Evolutionary conservation across 2,113 vertebrate genomes (phyloP).

Genomic region (Boulengeromyrus knoepffleri): DNA sequence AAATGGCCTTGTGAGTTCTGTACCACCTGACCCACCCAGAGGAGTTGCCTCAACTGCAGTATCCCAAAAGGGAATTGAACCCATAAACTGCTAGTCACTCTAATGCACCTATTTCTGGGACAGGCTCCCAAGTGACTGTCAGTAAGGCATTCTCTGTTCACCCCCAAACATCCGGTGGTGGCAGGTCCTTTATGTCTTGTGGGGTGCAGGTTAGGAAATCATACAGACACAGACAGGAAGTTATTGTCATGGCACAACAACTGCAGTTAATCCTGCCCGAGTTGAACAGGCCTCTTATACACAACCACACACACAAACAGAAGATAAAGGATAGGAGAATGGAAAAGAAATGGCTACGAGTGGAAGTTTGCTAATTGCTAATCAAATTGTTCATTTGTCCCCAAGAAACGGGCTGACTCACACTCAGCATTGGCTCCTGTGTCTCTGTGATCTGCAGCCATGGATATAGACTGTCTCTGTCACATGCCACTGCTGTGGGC

Average conservation of each 20-base stretch:
- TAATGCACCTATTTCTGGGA: too few species aligned
- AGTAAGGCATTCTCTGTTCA: too few species aligned
- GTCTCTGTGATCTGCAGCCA: background rate
- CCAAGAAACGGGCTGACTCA: background rate
- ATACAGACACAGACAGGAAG: background rate
- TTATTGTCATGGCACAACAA: background rate
- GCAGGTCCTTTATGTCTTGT: background rate
- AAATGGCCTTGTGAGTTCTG: too few species aligned
- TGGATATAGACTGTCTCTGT: background rate
- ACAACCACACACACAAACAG: background rate
- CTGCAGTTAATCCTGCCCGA: background rate
- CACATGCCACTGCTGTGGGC: background rate
- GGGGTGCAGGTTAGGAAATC: background rate
- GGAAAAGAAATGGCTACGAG: background rate
- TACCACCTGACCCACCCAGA: too few species aligned
- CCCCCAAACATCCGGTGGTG: too few species aligned
- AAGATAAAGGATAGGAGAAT: background rate
- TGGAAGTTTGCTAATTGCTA: background rate
- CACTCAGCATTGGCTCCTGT: too few species aligned
- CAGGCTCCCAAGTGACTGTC: too few species aligned
- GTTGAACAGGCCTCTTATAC: background rate
- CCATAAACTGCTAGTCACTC: too few species aligned
- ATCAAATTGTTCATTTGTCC: background rate
- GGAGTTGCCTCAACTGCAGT: too few species aligned
- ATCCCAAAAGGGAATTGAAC: too few species aligned